These are phyloP conservation scores for Microctonus hyperodae DNA, from an alignment of 2,888 invertebrate species.

Conservation along the genomic window DNA sequence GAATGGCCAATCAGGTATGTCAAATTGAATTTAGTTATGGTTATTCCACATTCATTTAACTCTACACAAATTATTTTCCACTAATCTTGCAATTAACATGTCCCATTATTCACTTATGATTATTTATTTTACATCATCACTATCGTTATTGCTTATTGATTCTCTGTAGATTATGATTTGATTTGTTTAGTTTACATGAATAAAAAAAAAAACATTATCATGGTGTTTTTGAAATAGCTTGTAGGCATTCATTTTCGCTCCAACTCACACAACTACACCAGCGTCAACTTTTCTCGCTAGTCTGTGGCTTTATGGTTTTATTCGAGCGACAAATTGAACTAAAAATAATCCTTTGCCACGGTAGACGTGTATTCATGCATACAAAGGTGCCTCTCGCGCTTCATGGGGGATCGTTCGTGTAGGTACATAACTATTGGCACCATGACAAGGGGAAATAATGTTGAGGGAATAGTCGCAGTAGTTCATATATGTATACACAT, in stretches of 20 bases:
- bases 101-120: background rate
- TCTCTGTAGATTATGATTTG: background rate
- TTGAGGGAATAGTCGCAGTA: conserved; percentile 21
- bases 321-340: conserved; percentile 60
- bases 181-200: background rate
- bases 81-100: background rate
- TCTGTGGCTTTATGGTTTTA: conserved; percentile 53
- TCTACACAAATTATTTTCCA: background rate
- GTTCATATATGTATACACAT: conserved; percentile 1
- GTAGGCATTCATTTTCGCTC: background rate
- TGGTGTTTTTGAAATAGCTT: background rate
- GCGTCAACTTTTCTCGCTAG: conserved; percentile 11
- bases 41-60: conserved; percentile 27
- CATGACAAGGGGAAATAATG: conserved; percentile 15
- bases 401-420: conserved; percentile 24
- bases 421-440: conserved; percentile 9
- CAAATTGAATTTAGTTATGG: conserved; percentile 25
- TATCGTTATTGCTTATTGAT: too few species aligned
- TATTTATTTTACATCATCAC: background rate
- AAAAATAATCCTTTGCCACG: conserved; percentile 60
- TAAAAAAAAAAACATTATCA: background rate
- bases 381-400: conserved; percentile 39
- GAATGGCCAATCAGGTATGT: conserved; percentile 30
- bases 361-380: conserved; percentile 54
- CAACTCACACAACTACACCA: conserved; percentile 5